Conservation (phyloP, 2,113 vertebrate genomes). For the Erythrocebus patas region DNA sequence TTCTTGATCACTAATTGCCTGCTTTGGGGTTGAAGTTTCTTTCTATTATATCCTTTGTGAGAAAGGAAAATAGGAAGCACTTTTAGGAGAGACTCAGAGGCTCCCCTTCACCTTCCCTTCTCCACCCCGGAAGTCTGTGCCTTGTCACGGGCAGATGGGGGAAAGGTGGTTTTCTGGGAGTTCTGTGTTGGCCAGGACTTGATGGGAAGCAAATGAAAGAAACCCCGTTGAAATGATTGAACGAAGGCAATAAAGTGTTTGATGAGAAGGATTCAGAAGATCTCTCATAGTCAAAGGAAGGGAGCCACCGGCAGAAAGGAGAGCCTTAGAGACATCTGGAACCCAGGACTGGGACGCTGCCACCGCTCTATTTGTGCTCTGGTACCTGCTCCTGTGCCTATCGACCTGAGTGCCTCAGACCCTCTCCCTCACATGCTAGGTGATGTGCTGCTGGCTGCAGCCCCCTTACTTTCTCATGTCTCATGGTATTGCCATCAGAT, state of each 20-base stretch:
- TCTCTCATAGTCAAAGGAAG: not conserved
- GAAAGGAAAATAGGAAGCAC: not conserved
- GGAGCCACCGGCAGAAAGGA: not conserved
- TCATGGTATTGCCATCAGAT: not conserved
- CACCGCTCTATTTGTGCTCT: not conserved
- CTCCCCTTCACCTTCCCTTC: too few relatives aligned
- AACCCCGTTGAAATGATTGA: not conserved
- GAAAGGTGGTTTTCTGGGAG: not conserved
- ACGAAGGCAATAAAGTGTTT: not conserved
- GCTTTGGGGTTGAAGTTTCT: conserved; percentile 5
- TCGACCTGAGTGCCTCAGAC: not conserved
- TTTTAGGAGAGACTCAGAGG: not conserved
- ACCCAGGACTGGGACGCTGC: not conserved
- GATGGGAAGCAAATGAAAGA: not conserved
- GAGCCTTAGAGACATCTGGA: not conserved
- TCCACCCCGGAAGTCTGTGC: not conserved
- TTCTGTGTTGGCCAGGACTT: not conserved
- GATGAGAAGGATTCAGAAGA: not conserved
- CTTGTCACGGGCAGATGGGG: not conserved
- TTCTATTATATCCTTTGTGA: not conserved
- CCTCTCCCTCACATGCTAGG: not conserved
- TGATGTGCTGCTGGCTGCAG: not conserved
- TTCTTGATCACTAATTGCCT: conserved; percentile 14
- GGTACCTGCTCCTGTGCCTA: not conserved
- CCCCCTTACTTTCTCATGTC: not conserved